These are phyloP conservation scores for Crocuta crocuta DNA, from an alignment of 2,113 vertebrate genomes.

Conservation along the genomic window DNA sequence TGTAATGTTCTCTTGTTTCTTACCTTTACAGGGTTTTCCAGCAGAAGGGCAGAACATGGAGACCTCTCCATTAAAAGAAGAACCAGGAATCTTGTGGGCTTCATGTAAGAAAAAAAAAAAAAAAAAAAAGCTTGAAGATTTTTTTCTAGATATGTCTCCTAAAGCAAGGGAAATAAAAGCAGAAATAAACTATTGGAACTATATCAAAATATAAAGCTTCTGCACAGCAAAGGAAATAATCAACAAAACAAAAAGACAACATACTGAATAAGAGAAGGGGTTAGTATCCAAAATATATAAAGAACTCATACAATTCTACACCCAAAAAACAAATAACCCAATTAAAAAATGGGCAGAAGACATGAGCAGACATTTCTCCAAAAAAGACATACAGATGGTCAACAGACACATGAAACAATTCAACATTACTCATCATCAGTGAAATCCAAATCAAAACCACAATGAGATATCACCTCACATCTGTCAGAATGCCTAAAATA, in stretches of 20 bases:
- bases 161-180: background rate
- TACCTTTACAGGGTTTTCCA: background rate
- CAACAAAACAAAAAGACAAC: background rate
- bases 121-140: background rate
- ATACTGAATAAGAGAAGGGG: background rate
- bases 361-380: background rate
- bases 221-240: background rate
- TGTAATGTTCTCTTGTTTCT: slow-evolving; percentile 1
- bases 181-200: background rate
- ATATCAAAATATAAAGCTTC: background rate
- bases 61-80: background rate
- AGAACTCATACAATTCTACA: background rate
- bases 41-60: background rate
- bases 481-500: background rate
- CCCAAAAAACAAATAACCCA: background rate
- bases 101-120: background rate
- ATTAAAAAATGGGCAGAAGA: background rate
- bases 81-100: background rate
- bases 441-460: background rate
- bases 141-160: background rate
- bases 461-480: background rate
- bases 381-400: background rate
- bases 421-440: background rate
- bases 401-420: background rate
- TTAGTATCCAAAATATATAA: background rate